Evolutionary conservation across 2,113 vertebrate species (phyloP).

Genomic region (Odocoileus virginianus): DNA sequence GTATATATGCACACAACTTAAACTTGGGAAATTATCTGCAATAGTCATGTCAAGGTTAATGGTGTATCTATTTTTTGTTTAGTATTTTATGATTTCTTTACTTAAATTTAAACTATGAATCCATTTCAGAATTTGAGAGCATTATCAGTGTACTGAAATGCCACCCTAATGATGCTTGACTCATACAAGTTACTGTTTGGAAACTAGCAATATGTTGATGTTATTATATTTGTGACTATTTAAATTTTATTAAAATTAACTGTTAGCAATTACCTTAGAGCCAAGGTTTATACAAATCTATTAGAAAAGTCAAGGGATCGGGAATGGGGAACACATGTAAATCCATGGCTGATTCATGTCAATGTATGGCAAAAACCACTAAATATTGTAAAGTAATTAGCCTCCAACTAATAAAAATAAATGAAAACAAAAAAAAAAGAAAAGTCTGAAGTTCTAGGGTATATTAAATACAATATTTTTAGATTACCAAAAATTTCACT

Average conservation of each 20-base stretch:
- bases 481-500: background rate
- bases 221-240: background rate
- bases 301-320: background rate
- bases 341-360: too few relatives aligned
- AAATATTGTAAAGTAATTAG: too few relatives aligned
- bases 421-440: background rate
- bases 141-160: background rate
- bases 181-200: background rate
- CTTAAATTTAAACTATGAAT: background rate
- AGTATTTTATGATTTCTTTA: background rate
- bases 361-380: too few relatives aligned
- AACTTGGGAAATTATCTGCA: background rate
- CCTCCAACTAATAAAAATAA: too few relatives aligned
- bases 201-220: background rate
- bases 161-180: background rate
- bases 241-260: background rate
- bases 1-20: background rate
- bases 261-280: background rate
- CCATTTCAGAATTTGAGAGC: background rate
- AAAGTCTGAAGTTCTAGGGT: conserved; percentile 15
- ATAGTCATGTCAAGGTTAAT: background rate
- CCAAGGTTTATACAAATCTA: background rate
- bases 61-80: background rate
- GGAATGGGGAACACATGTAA: too few relatives aligned
- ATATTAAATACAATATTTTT: background rate